phyloP scores from a whole-genome alignment of 1,140 invertebrate genomes.

The Drosophila nikananu region DNA sequence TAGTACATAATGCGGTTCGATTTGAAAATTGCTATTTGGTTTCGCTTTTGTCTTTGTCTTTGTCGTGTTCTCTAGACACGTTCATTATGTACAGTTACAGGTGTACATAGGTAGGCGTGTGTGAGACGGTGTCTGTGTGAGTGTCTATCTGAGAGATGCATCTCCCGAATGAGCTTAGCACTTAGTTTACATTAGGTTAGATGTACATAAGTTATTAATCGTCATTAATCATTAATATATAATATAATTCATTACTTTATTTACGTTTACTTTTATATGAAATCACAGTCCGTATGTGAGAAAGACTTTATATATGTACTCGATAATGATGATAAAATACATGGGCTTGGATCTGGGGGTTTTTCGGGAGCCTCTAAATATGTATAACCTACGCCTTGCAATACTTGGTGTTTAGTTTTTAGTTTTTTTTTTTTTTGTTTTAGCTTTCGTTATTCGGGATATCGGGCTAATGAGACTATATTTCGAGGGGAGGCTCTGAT shows the following conservation, averaged over 20 bases:
- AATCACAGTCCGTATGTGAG: conserved; percentile 85
- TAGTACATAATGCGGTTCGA: conserved; percentile 39
- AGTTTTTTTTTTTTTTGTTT: background rate
- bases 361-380: conserved; percentile 22
- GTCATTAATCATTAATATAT: conserved; percentile 36
- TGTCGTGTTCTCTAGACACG: background rate
- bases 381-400: conserved; percentile 39
- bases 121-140: conserved; percentile 5
- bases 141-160: conserved; percentile 14
- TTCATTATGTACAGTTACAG: conserved; percentile 18
- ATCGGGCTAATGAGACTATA: conserved; percentile 16
- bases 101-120: conserved; percentile 8
- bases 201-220: conserved; percentile 35
- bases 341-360: conserved; percentile 17
- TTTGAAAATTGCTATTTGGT: conserved; percentile 47
- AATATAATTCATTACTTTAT: conserved; percentile 58
- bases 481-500: conserved; percentile 10
- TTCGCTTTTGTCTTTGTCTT: conserved; percentile 2
- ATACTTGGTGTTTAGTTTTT: conserved; percentile 35
- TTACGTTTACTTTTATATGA: conserved; percentile 65
- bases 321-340: conserved; percentile 72
- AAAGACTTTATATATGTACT: conserved; percentile 82
- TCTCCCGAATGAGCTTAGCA: conserved; percentile 36
- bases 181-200: conserved; percentile 45
- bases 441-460: conserved; percentile 2